phyloP scores from a whole-genome alignment of 1,140 invertebrate genomes.

The Diabrotica undecimpunctata region DNA sequence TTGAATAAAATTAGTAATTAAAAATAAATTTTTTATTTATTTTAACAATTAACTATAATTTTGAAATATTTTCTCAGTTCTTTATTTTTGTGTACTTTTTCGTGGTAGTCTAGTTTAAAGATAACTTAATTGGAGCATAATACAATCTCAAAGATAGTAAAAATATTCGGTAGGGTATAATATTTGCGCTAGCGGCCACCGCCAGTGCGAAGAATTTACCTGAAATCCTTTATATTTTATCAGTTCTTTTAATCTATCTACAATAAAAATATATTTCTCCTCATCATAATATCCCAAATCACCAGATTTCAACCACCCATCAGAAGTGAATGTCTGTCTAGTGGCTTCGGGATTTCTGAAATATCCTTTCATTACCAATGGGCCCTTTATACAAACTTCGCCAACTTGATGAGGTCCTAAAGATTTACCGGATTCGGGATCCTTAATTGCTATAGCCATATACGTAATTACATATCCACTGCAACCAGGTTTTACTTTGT shows the following conservation, averaged over 20 bases:
- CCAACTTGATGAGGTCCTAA: conserved; percentile 59
- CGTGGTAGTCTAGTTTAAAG: too few relatives aligned
- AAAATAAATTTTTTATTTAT: too few relatives aligned
- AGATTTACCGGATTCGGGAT: conserved; percentile 57
- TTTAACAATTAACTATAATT: too few relatives aligned
- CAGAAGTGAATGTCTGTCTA: conserved; percentile 56
- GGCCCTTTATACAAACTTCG: conserved; percentile 65
- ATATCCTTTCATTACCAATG: conserved; percentile 61
- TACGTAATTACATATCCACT: conserved; percentile 48
- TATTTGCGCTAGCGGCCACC: too few relatives aligned
- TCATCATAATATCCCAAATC: conserved; percentile 72
- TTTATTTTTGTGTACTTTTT: too few relatives aligned
- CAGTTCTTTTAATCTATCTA: conserved; percentile 74
- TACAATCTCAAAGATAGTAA: too few relatives aligned
- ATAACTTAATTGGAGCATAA: too few relatives aligned
- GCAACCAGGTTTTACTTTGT: conserved; percentile 17
- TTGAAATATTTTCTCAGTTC: too few relatives aligned
- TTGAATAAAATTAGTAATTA: too few relatives aligned
- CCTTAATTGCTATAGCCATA: conserved; percentile 57
- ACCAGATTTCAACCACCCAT: conserved; percentile 74
- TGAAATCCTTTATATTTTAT: conserved; percentile 80
- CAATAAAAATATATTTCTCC: conserved; percentile 66
- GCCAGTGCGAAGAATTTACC: conserved; percentile 46
- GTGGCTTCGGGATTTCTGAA: conserved; percentile 59
- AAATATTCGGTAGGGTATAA: too few relatives aligned